phyloP scores from a whole-genome alignment of 2,888 invertebrate species.

The Cataglyphis cursor region DNA sequence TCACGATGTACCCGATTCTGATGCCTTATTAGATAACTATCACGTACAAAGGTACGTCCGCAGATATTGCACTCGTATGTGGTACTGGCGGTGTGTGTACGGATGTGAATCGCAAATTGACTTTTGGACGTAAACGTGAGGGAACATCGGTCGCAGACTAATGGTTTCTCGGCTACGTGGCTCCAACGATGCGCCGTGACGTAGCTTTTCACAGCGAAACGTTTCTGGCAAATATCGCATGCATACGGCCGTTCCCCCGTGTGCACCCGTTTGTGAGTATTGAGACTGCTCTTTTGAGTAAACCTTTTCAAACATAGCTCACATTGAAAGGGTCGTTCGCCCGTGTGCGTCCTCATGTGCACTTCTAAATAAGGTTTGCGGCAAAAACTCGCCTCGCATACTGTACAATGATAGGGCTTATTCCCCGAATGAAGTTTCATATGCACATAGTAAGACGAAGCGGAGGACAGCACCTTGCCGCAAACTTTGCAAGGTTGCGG shows the following conservation, averaged over 20 bases:
- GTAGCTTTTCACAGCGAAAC: constrained; percentile 94
- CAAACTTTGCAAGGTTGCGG: constrained; percentile 93
- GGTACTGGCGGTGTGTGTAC: constrained; percentile 91
- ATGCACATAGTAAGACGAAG: constrained; percentile 93
- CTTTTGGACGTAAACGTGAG: constrained; percentile 92
- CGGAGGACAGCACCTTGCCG: constrained; percentile 92
- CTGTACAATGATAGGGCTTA: constrained; percentile 93
- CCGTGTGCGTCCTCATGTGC: constrained; percentile 94
- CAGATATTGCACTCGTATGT: constrained; percentile 93
- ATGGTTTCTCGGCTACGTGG: constrained; percentile 92
- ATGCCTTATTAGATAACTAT: constrained; percentile 93
- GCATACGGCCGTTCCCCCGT: constrained; percentile 93
- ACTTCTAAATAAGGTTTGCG: constrained; percentile 94
- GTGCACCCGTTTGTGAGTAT: constrained; percentile 94
- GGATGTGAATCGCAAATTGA: constrained; percentile 92
- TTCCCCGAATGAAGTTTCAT: constrained; percentile 94
- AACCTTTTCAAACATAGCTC: constrained; percentile 92
- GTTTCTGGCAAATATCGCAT: constrained; percentile 93
- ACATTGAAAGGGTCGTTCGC: constrained; percentile 92
- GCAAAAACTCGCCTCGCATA: constrained; percentile 93
- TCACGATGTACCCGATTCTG: constrained; percentile 92
- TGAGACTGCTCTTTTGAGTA: constrained; percentile 93
- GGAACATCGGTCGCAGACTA: constrained; percentile 91
- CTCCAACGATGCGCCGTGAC: constrained; percentile 94
- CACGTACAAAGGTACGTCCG: constrained; percentile 92